Conservation (phyloP, 1,140 invertebrate species). For the Onthophagus taurus region DNA sequence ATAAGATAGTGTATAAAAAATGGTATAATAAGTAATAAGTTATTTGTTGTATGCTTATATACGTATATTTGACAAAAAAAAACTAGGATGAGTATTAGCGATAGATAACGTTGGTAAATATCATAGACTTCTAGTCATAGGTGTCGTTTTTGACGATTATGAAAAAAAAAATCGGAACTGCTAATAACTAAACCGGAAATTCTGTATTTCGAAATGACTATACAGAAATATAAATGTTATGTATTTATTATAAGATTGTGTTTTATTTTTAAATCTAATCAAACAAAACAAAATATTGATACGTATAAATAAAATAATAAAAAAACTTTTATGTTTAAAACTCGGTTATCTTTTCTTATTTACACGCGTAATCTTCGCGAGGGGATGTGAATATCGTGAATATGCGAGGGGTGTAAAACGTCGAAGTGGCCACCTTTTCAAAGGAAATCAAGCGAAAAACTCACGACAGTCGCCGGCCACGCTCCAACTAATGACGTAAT, state of each 20-base stretch:
- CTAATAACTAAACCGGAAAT: slow-evolving; percentile 14
- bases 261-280: background rate
- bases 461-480: slow-evolving; percentile 34
- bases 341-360: slow-evolving; percentile 9
- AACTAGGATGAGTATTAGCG: background rate
- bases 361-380: background rate
- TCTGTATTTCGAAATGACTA: slow-evolving; percentile 6
- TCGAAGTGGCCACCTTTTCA: background rate
- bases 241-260: slow-evolving; percentile 36
- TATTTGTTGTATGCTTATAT: slow-evolving; percentile 10
- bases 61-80: background rate
- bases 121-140: background rate
- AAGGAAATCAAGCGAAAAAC: slow-evolving; percentile 34
- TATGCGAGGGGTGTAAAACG: background rate
- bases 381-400: background rate
- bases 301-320: background rate
- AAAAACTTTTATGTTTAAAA: slow-evolving; percentile 8
- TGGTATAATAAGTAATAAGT: slow-evolving; percentile 6
- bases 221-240: slow-evolving; percentile 35
- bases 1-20: slow-evolving; percentile 8
- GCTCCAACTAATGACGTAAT: slow-evolving; percentile 35
- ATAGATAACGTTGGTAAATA: slow-evolving; percentile 7
- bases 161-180: slow-evolving; percentile 1
- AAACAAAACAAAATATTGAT: slow-evolving; percentile 11
- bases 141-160: slow-evolving; percentile 1